Conservation (phyloP, 1,140 invertebrate genomes). For the Nylanderia fulva region DNA sequence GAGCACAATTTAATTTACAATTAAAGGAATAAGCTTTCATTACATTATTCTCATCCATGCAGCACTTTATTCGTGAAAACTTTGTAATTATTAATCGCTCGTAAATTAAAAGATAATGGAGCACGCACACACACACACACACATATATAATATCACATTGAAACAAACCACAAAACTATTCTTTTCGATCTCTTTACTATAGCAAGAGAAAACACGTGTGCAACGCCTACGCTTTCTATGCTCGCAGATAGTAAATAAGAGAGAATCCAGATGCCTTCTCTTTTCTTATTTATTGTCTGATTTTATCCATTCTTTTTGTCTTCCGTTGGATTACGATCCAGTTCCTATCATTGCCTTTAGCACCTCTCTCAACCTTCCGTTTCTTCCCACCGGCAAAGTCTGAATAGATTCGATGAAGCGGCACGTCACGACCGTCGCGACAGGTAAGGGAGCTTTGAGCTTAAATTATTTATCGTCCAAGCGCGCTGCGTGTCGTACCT, state of each 20-base stretch:
- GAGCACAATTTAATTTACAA: background rate
- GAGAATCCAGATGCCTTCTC: background rate
- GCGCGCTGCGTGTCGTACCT: conserved; percentile 53
- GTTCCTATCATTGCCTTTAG: conserved; percentile 42
- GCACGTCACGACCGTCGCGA: conserved; percentile 38
- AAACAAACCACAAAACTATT: background rate
- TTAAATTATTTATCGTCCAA: conserved; percentile 69
- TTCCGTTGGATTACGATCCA: conserved; percentile 41
- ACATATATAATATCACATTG: no score
- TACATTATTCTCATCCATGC: background rate
- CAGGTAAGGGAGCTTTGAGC: conserved; percentile 66
- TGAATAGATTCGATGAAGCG: conserved; percentile 50
- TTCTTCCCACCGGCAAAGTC: background rate
- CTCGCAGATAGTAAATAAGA: conserved; percentile 13
- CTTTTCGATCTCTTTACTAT: background rate
- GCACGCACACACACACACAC: no score
- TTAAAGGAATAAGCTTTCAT: conserved; percentile 13
- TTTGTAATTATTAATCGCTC: conserved; percentile 24
- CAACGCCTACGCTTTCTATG: background rate
- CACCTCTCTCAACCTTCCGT: conserved; percentile 5
- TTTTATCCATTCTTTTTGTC: conserved; percentile 17
- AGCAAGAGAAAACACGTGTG: background rate
- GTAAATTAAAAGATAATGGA: conserved; percentile 26
- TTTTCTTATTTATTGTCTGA: conserved; percentile 38
- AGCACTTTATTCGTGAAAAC: background rate